Evolutionary conservation across 2,888 invertebrate species (phyloP).

Genomic region (Metallyticus violacea): DNA sequence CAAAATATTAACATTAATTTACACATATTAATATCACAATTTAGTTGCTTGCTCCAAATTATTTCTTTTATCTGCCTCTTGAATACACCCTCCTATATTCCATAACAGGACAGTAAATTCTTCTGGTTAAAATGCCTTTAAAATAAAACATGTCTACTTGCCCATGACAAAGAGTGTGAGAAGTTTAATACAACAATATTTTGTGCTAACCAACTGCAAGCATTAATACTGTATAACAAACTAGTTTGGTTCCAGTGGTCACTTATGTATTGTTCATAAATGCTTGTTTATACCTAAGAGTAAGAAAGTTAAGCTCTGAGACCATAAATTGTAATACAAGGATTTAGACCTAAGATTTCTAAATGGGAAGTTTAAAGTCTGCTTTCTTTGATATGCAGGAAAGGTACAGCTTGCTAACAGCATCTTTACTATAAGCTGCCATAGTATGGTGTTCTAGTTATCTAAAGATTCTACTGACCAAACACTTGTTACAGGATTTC

Average conservation of each 20-base stretch:
- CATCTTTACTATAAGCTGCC: constrained; percentile 20
- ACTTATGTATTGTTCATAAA: not conserved
- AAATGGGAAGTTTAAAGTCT: not conserved
- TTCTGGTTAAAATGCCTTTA: not conserved
- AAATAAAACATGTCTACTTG: not conserved
- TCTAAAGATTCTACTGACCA: constrained; percentile 19
- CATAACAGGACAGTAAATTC: too few relatives aligned
- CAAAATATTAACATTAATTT: not conserved
- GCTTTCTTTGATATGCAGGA: constrained; percentile 22
- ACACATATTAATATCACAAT: not conserved
- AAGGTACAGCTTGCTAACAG: constrained; percentile 23
- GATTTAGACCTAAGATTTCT: constrained; percentile 1
- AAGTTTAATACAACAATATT: not conserved
- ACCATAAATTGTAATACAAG: constrained; percentile 4
- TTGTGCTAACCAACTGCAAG: not conserved
- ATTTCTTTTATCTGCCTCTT: not conserved
- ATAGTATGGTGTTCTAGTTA: constrained; percentile 17
- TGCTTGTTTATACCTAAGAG: not conserved
- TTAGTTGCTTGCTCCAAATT: not conserved
- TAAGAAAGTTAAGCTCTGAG: constrained; percentile 9
- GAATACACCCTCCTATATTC: too few relatives aligned
- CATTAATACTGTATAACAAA: not conserved
- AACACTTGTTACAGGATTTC: constrained; percentile 4
- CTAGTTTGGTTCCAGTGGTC: constrained; percentile 3
- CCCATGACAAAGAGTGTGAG: not conserved